phyloP scores from a whole-genome alignment of 2,888 invertebrate species.

The Pristionchus maxplancki region DNA sequence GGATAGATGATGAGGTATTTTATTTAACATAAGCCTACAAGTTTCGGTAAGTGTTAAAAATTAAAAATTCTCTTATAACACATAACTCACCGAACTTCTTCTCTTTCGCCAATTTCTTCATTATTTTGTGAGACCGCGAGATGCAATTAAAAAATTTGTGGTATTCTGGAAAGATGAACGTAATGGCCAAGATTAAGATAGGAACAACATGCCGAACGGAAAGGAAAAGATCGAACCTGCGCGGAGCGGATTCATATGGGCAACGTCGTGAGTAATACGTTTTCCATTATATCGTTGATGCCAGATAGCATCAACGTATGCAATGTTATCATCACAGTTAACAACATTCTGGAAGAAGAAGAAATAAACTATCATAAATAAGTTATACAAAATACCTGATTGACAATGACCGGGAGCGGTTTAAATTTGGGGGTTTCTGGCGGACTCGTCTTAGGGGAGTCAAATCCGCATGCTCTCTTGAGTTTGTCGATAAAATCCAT shows the following conservation, averaged over 20 bases:
- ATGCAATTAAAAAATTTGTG: slow-evolving; percentile 30
- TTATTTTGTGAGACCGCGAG: slow-evolving; percentile 4
- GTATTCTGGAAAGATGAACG: slow-evolving; percentile 28
- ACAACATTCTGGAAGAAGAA: neutral
- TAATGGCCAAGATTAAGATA: too few relatives aligned
- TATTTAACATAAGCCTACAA: too few relatives aligned
- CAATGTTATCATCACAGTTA: slow-evolving; percentile 3
- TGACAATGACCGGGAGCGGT: neutral
- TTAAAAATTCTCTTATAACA: too few relatives aligned
- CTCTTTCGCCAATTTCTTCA: slow-evolving; percentile 25
- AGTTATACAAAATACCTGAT: neutral
- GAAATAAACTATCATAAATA: too few relatives aligned
- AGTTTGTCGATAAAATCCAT: slow-evolving; percentile 27
- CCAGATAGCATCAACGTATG: slow-evolving; percentile 7
- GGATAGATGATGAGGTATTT: too few relatives aligned
- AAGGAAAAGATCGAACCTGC: neutral
- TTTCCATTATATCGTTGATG: neutral
- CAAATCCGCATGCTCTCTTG: slow-evolving; percentile 21
- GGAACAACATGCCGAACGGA: too few relatives aligned
- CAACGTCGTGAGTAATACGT: neutral
- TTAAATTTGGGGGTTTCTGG: neutral
- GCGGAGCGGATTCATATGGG: neutral
- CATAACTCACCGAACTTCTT: neutral
- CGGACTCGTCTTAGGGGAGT: neutral
- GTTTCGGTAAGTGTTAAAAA: too few relatives aligned